These are phyloP conservation scores for Nephila pilipes DNA, from an alignment of 1,140 invertebrate species.

Conservation along the genomic window DNA sequence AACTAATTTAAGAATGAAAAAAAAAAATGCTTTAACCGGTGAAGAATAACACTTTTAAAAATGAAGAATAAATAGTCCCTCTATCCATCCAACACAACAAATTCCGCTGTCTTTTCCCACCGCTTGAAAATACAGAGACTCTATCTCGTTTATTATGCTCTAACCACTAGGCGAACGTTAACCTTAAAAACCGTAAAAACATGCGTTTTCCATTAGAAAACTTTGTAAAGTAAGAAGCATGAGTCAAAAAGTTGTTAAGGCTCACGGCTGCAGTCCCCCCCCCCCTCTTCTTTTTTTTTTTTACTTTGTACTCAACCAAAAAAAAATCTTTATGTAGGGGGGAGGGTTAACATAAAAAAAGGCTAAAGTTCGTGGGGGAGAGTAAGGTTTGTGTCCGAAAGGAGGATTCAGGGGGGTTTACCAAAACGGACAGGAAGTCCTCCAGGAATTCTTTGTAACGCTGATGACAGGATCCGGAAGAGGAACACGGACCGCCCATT, in stretches of 20 bases:
- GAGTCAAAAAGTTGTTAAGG: slow-evolving; percentile 50
- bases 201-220: slow-evolving; percentile 70
- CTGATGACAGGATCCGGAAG: slow-evolving; percentile 38
- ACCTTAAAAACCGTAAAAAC: slow-evolving; percentile 73
- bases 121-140: neutral
- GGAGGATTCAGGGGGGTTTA: neutral
- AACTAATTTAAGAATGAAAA: too few relatives aligned
- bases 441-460: slow-evolving; percentile 14
- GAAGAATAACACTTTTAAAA: too few relatives aligned
- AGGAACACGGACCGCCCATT: slow-evolving; percentile 71
- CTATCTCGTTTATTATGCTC: slow-evolving; percentile 6
- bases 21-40: too few relatives aligned
- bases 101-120: neutral
- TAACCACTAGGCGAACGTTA: neutral
- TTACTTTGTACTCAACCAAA: neutral
- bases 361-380: neutral
- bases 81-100: neutral
- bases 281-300: neutral
- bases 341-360: neutral
- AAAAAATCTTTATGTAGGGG: neutral
- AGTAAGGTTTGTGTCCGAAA: neutral
- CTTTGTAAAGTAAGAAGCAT: slow-evolving; percentile 15
- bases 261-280: neutral
- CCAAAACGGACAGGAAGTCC: neutral
- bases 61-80: neutral